Evolutionary conservation across 2,113 vertebrate species (phyloP), one percentile per base, ranked within the genome.

Genomic region (Brachyhypopomus occidentalis): DNA sequence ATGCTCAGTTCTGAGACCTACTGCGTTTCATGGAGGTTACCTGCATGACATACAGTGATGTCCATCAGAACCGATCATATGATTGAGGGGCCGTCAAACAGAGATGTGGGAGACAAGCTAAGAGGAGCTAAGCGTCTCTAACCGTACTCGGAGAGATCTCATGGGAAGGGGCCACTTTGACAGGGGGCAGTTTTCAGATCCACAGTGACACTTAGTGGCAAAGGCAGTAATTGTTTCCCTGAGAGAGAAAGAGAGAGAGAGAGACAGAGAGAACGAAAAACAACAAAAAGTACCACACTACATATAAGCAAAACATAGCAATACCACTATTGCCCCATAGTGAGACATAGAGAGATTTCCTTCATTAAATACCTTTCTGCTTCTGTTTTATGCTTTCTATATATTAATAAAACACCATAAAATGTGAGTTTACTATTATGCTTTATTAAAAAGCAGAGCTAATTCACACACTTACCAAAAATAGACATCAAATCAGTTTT

Each of bases 191-290:
- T 27, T 25, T 60, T 70, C 63, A 55, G 55, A 71, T 74, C 56
- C 55, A 70, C 56, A 75, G 48, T 55, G 64, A 83, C 77, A 55
- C 77, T 75, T 55, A 75, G 79, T 75, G 77, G 64, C 67, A 73
- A 63, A 75, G 23, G 5, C 5, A 16, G 1, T 55, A 55, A 70
- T 23, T 19, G 0, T n/a, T n/a, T n/a, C n/a, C n/a, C n/a, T n/a
- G n/a, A 56, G 30, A 36, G 52, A n/a, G 52, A 69, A n/a, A 27
- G n/a, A 9, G 12, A 56, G 19, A 67, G 16, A 77, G 14, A 52
- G 4, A 12, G 4, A 12, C 0, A 0, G 9, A 2, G 6, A 64
- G 17, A 45, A 23, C 23, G 27, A 22, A 41, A 11, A 17, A 66
- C 45, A 8, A 45, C 45, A 52, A 52, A 8, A 11, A 52, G 12